These are phyloP conservation scores for Neotragus moschatus DNA, from an alignment of 2,113 vertebrate genomes.

Conservation along the genomic window DNA sequence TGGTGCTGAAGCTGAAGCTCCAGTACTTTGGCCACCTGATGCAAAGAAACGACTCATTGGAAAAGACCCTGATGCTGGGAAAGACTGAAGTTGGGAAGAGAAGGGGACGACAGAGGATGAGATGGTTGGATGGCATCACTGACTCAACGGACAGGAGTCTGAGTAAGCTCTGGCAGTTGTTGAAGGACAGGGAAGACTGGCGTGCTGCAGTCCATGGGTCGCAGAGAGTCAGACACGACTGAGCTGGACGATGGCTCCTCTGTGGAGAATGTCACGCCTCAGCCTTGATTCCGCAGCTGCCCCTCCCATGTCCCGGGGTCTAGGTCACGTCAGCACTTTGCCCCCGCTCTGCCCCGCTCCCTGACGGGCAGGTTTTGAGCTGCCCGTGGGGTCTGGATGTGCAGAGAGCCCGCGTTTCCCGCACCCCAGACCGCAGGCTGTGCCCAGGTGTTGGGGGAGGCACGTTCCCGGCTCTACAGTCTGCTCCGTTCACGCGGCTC, in stretches of 20 bases:
- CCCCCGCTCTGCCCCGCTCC: not conserved
- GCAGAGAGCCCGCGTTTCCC: not conserved
- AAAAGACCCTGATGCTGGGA: not conserved
- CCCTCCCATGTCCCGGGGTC: rapidly evolving
- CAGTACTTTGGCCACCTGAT: not conserved
- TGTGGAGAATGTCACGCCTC: not conserved
- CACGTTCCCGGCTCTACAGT: rapidly evolving
- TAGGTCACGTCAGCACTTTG: not conserved
- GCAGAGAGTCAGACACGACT: not conserved
- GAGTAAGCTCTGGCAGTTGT: not conserved
- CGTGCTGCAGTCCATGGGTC: not conserved
- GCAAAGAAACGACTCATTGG: not conserved
- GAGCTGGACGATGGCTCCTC: not conserved
- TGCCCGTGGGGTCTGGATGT: not conserved
- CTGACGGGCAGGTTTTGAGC: not conserved
- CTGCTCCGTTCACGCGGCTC: rapidly evolving
- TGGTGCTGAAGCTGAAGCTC: not conserved
- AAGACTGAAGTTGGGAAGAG: not conserved
- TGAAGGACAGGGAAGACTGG: not conserved
- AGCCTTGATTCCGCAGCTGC: too few species aligned
- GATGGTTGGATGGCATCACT: not conserved
- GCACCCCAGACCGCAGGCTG: rapidly evolving
- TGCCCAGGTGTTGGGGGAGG: not conserved
- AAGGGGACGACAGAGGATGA: not conserved
- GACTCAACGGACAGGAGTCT: not conserved